Conservation (phyloP, 2,113 vertebrate species). For the Meles meles region DNA sequence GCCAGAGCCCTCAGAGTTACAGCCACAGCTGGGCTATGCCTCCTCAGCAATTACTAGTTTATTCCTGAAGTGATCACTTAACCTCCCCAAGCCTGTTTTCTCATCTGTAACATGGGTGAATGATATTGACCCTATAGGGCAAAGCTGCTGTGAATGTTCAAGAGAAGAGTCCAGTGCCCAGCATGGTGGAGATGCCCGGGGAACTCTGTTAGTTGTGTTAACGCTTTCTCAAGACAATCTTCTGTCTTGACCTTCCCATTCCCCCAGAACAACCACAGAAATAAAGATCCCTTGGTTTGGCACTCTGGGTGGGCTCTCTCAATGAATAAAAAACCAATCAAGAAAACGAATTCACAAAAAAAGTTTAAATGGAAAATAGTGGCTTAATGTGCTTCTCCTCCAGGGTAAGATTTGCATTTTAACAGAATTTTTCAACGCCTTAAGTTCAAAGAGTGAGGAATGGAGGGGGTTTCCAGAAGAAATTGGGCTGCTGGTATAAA, state of each 20-base stretch:
- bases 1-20: neutral
- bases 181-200: accelerated
- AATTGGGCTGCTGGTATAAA: neutral
- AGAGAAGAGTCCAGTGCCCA: too few relatives aligned
- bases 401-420: neutral
- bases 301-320: neutral
- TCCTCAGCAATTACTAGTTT: neutral
- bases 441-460: neutral
- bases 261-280: neutral
- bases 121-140: too few relatives aligned
- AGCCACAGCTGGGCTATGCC: neutral
- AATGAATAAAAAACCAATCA: neutral
- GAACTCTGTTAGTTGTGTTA: too few relatives aligned
- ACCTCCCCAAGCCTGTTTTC: neutral
- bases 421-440: neutral
- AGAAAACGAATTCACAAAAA: neutral
- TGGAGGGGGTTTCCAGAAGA: neutral
- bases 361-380: neutral
- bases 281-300: neutral
- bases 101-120: neutral
- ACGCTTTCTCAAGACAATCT: neutral
- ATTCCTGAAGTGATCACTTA: neutral
- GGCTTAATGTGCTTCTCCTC: neutral
- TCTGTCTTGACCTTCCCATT: neutral
- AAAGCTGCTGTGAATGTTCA: neutral